Evolutionary conservation across 1,140 invertebrate genomes (phyloP), one percentile per base, ranked within the genome.

Genomic region (Probaryconus sp.): DNA sequence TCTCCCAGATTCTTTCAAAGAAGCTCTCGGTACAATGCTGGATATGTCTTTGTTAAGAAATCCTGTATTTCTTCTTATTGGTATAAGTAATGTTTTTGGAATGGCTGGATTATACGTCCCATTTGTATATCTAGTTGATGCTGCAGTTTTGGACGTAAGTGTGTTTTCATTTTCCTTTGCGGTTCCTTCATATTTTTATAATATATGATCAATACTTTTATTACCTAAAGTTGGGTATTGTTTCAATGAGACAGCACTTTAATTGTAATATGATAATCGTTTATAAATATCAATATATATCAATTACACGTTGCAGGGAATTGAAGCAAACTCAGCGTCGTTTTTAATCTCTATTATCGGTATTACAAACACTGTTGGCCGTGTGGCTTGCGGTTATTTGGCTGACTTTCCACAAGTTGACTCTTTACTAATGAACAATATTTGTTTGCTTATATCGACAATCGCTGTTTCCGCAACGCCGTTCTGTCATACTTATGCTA

Each of bases 81-180:
- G 96, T 53, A 90, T 99, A 7, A 97, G 96, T 56, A 99, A 99
- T 85, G 89, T 98, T 0, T 96, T 98, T 82, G 96, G 96, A 67
- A 95, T 95, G 93, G 92, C 97, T 38, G 97, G 97, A 30, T 92
- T 98, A 35, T 98, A 98, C 85, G 94, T 98, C 33, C 97, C 97
- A 20, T 99, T 98, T 83, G 94, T 98, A 1, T 99, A 96, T 84
- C 88, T 98, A 14, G 94, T 97, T 3, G 94, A 96, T 80, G 92
- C 93, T 70, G 96, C 96, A 2, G 89, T 89, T 24, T 75, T 88
- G 75, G 90, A 93, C 78, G 92, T 93, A 86, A 88, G 88, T 88
- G 13, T 61, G 42, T 40, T 33, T 35, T 35, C n/a, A 35, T 13
- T 35, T 21, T 73, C 10, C 7, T 37, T n/a, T n/a, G n/a, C 14